Conservation (phyloP, 2,113 vertebrate genomes). For the Motacilla alba region DNA sequence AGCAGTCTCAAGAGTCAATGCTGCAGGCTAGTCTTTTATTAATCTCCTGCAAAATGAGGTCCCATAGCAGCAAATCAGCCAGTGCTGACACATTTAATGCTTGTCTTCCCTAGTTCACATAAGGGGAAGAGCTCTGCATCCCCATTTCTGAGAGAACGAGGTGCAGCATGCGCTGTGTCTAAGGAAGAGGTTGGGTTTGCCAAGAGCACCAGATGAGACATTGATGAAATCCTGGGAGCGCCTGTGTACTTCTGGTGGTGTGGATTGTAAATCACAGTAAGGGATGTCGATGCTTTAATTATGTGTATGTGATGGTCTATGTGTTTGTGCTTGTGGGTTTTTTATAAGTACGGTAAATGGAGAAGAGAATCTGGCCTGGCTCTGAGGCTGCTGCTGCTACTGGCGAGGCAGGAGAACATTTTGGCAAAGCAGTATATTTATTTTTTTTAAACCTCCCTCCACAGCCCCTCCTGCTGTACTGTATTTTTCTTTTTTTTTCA, state of each 20-base stretch:
- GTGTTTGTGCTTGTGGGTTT: slow-evolving; percentile 61
- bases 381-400: slow-evolving; percentile 53
- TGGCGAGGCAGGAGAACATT: slow-evolving; percentile 24
- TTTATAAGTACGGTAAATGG: slow-evolving; percentile 63
- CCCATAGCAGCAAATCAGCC: slow-evolving; percentile 47
- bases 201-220: slow-evolving; percentile 68
- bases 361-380: slow-evolving; percentile 59
- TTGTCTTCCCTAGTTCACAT: background rate
- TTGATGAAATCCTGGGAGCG: slow-evolving; percentile 68
- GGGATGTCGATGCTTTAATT: slow-evolving; percentile 66
- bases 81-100: slow-evolving; percentile 27
- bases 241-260: slow-evolving; percentile 64
- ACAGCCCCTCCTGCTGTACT: slow-evolving; percentile 23
- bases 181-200: slow-evolving; percentile 43
- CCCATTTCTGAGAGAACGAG: slow-evolving; percentile 9
- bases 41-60: slow-evolving; percentile 49
- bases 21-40: slow-evolving; percentile 63
- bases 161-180: background rate
- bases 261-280: slow-evolving; percentile 70
- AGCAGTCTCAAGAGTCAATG: slow-evolving; percentile 25
- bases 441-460: slow-evolving; percentile 45
- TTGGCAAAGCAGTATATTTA: slow-evolving; percentile 26
- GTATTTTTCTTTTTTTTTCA: slow-evolving; percentile 28
- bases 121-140: background rate
- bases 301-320: slow-evolving; percentile 62